These are phyloP conservation scores for Ennomos fuscantarius DNA, from an alignment of 2,888 invertebrate species.

Conservation along the genomic window DNA sequence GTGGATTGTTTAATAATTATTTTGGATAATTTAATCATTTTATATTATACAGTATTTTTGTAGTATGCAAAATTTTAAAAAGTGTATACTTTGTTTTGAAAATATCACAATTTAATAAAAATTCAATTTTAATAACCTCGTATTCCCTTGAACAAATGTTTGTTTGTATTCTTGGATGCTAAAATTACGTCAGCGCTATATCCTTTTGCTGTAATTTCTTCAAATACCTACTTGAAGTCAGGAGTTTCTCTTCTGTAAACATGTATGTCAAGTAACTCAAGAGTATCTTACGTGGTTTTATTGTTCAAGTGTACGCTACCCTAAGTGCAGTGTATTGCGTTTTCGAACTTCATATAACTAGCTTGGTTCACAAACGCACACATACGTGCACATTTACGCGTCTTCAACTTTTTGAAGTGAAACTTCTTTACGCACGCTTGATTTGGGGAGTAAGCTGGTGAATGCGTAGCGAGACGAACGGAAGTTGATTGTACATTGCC, in stretches of 20 bases:
- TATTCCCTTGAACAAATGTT: constrained; percentile 15
- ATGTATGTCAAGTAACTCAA: constrained; percentile 77
- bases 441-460: too few relatives aligned
- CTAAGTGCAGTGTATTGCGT: constrained; percentile 33
- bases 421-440: too few relatives aligned
- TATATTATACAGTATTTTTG: too few relatives aligned
- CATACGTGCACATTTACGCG: not conserved
- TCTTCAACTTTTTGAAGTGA: too few relatives aligned
- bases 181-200: constrained; percentile 23
- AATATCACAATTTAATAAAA: too few relatives aligned
- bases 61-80: too few relatives aligned
- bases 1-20: too few relatives aligned
- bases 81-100: too few relatives aligned
- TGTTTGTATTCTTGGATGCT: constrained; percentile 15
- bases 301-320: constrained; percentile 64
- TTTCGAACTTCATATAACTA: not conserved
- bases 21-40: too few relatives aligned
- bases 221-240: constrained; percentile 36
- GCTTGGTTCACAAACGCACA: not conserved
- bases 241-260: constrained; percentile 52
- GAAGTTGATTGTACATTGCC: too few relatives aligned
- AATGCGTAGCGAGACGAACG: too few relatives aligned
- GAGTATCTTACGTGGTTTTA: constrained; percentile 68
- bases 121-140: constrained; percentile 3
- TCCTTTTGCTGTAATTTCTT: constrained; percentile 34